Evolutionary conservation across 2,888 invertebrate species (phyloP), one percentile per base, ranked within the genome.

Genomic region (Blastobasis adustella): DNA sequence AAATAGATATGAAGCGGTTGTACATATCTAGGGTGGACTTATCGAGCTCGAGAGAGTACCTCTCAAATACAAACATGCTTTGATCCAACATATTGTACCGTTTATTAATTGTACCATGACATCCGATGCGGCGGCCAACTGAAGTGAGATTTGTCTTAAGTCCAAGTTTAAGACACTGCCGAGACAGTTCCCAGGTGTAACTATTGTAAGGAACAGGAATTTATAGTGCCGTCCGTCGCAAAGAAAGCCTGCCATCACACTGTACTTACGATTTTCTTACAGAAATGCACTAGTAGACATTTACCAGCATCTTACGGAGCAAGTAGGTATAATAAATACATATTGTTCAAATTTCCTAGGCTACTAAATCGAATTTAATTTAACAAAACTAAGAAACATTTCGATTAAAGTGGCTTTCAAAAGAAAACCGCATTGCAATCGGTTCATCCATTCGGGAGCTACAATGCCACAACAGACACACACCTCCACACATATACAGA

Each of bases 181-280:
- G 67, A 75, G 81, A 81, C 79, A 73, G 77, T 69, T 80, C 82
- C 80, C 83, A 81, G 82, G 83, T 83, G 76, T 77, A 76, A 79
- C 82, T 79, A 82, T 83, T 82, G 82, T 80, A 79, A 78, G 80
- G 82, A 76, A 75, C 73, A 74, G 72, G 74, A 79, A 83, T 82
- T 80, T 82, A 82, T 80, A 69, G 83, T 71, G 71, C 58, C 8
- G 60, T 58, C 65, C 67, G 65, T 72, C 67, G 73, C 72, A 63
- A 61, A 63, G 52, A 10, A 39, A 56, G 50, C 47, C 10, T 50
- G 1, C 6, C 44, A 48, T 78, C 49, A 73, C 79, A 80, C 75
- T 65, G 71, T 52, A 10, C n/a, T 37, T 45, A 3, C 10, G 40
- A 9, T 9, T 8, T 8, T 40, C 4, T 40, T 8, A 8, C 6